Percentiles rank a stretch among this genome's conserved stretches.
These are phyloP conservation scores for Callipepla californica DNA, from an alignment of 2,113 vertebrate genomes.

Conservation along the genomic window DNA sequence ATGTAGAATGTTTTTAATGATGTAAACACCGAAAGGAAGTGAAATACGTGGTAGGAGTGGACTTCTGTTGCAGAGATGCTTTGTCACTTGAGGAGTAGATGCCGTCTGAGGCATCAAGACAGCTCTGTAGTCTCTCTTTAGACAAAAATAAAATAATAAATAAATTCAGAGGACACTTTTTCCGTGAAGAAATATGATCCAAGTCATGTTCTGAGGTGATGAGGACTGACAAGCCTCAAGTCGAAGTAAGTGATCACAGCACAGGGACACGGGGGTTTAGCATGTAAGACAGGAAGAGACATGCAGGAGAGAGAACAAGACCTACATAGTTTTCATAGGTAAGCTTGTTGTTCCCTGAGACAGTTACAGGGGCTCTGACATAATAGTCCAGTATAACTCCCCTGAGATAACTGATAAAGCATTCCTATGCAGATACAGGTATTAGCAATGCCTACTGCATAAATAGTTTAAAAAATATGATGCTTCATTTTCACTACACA, in stretches of 20 bases:
- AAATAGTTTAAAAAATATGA: neutral
- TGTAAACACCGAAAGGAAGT: neutral
- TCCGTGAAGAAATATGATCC: neutral
- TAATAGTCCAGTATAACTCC: neutral
- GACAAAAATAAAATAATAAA: neutral
- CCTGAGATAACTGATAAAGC: neutral
- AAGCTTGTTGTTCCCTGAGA: neutral
- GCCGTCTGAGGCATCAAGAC: neutral
- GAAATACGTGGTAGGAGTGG: neutral
- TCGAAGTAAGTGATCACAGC: neutral
- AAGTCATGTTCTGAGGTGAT: neutral
- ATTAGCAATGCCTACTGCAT: too few relatives aligned
- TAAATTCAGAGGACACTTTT: neutral
- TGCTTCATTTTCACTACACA: fast-evolving
- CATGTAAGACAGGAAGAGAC: neutral
- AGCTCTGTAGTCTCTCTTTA: neutral
- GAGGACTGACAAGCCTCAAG: neutral
- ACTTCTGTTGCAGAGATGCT: neutral
- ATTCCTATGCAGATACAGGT: neutral
- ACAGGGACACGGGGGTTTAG: neutral
- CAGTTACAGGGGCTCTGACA: neutral
- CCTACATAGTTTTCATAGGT: neutral
- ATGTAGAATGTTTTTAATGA: neutral
- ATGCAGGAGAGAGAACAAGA: neutral
- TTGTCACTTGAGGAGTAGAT: neutral